Base-by-base conservation (phyloP, 2,113 vertebrate species). In the Lamprotornis superbus region DNA sequence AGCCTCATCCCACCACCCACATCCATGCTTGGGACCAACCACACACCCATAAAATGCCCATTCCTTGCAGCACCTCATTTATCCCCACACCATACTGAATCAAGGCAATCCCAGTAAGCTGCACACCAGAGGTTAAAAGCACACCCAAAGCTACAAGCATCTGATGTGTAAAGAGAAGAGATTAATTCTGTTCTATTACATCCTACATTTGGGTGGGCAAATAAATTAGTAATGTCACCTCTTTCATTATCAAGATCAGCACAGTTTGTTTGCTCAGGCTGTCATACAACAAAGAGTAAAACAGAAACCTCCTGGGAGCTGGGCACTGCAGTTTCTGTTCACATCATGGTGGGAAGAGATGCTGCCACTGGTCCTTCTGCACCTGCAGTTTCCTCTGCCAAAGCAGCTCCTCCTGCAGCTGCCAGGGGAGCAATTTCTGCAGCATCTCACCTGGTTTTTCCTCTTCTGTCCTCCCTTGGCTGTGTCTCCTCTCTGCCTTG, bases 171-270 rank as follows among this genome's bases (percentile, higher is more conserved):
- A 96, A 85, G 70, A 87, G 68, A 67, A 55, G 23, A 82, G 73
- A 95, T 95, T 73, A 87, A 91, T 87, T 75, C 87, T 92, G 33
- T 91, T 81, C 91, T 90, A 82, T 82, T 90, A 94, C 59, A 75
- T 30, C 76, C 57, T 39, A 53, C 61, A 46, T 92, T 81, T 69
- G 46, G 76, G 47, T 87, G 55, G 69, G 79, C 67, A 93, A 89
- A 87, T 90, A 89, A 89, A 96, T 94, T 93, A 95, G 79, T 70
- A 74, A 83, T 56, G 65, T 84, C 84, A 91, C 80, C 85, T 86
- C n/a, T 78, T 90, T 89, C 60, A 63, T 92, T 96, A 97, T 75
- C 87, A 75, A 70, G 63, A 81, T 40, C 64, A 55, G 60, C 78
- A 91, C 56, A 70, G 79, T 75, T 88, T 91, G 70, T 93, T 95